These are phyloP conservation scores for Catostylus mosaicus DNA, from an alignment of 30 jellyfish, hydroid and myxozoan genomes.

Conservation along the genomic window DNA sequence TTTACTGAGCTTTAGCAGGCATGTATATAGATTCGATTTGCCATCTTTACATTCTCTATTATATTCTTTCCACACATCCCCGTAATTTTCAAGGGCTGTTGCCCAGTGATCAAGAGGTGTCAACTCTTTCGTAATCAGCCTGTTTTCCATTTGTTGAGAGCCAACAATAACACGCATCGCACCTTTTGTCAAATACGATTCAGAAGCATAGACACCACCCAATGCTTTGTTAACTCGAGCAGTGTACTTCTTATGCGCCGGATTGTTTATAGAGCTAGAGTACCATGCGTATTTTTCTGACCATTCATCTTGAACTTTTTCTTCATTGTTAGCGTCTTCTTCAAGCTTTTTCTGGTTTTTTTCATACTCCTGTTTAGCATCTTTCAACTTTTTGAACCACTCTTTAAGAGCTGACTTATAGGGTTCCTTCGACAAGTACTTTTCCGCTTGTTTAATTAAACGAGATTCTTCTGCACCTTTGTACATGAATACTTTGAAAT, in stretches of 20 bases:
- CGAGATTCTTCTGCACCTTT: not conserved
- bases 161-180: slow-evolving; percentile 61
- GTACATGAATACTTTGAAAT: slow-evolving; percentile 2
- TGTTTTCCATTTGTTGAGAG: slow-evolving; percentile 45
- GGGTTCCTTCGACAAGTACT: not conserved
- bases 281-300: not conserved
- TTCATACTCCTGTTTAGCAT: no score
- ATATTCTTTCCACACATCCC: slow-evolving; percentile 14
- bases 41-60: slow-evolving; percentile 6
- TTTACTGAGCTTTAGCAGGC: slow-evolving; percentile 34
- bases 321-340: not conserved
- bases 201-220: slow-evolving; percentile 46
- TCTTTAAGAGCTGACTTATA: not conserved
- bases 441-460: not conserved
- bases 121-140: not conserved
- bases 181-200: slow-evolving; percentile 49
- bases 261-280: not conserved
- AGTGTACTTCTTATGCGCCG: not conserved
- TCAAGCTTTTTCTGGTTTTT: not conserved
- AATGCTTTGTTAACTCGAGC: not conserved
- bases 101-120: slow-evolving; percentile 41
- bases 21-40: not conserved
- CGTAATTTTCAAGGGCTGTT: slow-evolving; percentile 43
- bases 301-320: not conserved
- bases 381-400: not conserved